These are phyloP conservation scores for Eunapius fragilis DNA, from an alignment of 37 sponge, comb jelly and placozoan species.

Conservation along the genomic window DNA sequence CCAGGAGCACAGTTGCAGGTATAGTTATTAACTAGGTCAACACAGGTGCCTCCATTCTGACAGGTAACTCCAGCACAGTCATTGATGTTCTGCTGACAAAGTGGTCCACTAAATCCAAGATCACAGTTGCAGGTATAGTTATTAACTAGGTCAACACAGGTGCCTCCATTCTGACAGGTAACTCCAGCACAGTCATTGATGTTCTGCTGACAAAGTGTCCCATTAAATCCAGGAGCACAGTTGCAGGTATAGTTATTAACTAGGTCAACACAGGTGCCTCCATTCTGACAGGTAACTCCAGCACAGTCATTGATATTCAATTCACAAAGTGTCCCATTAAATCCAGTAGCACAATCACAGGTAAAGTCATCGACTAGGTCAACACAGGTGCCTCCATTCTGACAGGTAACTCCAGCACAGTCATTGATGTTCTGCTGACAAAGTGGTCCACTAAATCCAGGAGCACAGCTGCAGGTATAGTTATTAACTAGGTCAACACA, in stretches of 20 bases:
- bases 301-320: constrained; percentile 63
- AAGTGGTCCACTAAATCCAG: constrained; percentile 46
- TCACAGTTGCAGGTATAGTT: constrained; percentile 36
- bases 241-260: constrained; percentile 40
- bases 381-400: constrained; percentile 62
- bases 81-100: constrained; percentile 7
- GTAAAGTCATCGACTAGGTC: constrained; percentile 46
- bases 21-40: constrained; percentile 26
- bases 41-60: constrained; percentile 18
- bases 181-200: constrained; percentile 22
- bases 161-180: constrained; percentile 43
- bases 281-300: constrained; percentile 34
- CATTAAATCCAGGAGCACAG: constrained; percentile 64
- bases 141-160: constrained; percentile 22
- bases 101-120: constrained; percentile 10
- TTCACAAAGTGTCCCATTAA: constrained; percentile 44
- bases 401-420: constrained; percentile 46
- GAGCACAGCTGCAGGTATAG: constrained; percentile 44
- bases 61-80: constrained; percentile 20
- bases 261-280: constrained; percentile 53
- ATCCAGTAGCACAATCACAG: constrained; percentile 58
- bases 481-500: constrained; percentile 30
- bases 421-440: constrained; percentile 68
- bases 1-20: constrained; percentile 59
- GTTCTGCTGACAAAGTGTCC: constrained; percentile 24